phyloP scores from a whole-genome alignment of 2,797 vertebrate species.

The Gallirallus australis region DNA sequence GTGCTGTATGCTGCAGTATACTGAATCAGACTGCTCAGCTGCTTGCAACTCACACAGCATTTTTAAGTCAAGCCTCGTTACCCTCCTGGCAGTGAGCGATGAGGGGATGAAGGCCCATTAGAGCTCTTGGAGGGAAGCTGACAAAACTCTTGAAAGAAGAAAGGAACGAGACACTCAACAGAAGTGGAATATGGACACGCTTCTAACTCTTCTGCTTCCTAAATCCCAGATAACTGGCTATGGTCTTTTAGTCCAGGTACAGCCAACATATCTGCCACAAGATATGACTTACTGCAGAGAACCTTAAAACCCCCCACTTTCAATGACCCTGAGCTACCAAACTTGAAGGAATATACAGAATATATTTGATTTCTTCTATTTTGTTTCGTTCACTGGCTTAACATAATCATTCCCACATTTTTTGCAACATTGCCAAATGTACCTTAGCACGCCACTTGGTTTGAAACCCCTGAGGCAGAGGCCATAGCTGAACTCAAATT shows the following conservation, averaged over 20 bases:
- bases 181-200: not conserved
- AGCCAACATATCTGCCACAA: not conserved
- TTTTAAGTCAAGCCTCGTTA: slow-evolving; percentile 42
- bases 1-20: not conserved
- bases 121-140: not conserved
- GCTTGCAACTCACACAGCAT: slow-evolving; percentile 28
- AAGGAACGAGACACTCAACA: not conserved
- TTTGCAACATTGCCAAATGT: not conserved
- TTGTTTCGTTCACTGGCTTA: not conserved
- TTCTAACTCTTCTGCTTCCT: not conserved
- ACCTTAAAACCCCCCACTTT: not conserved
- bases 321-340: not conserved
- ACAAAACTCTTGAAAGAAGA: not conserved
- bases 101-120: not conserved
- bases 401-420: not conserved
- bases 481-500: not conserved
- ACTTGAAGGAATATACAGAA: not conserved
- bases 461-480: not conserved
- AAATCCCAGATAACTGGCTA: not conserved
- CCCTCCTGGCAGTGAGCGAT: not conserved
- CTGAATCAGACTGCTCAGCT: slow-evolving; percentile 45
- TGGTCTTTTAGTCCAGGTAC: not conserved
- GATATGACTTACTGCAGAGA: not conserved
- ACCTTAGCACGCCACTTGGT: not conserved
- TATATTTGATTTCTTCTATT: not conserved